phyloP scores from a whole-genome alignment of 2,888 invertebrate species.

The Acanthosepion lycidas region DNA sequence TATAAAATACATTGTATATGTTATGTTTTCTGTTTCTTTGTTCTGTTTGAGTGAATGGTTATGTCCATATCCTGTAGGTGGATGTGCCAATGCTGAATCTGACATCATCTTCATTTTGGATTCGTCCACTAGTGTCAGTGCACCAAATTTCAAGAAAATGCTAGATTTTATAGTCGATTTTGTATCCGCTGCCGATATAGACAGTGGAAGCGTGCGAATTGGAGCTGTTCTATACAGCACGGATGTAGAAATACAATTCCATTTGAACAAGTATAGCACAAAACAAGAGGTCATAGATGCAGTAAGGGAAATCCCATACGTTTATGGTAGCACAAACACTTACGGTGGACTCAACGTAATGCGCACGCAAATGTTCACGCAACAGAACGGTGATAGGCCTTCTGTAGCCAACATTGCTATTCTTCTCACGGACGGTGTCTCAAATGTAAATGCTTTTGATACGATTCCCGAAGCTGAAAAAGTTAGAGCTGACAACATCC shows the following conservation, averaged over 20 bases:
- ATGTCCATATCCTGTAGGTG: slow-evolving; percentile 41
- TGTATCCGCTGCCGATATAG: slow-evolving; percentile 56
- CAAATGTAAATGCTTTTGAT: slow-evolving; percentile 65
- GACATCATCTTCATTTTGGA: slow-evolving; percentile 69
- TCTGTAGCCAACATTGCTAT: slow-evolving; percentile 52
- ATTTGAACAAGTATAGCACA: slow-evolving; percentile 54
- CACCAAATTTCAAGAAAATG: slow-evolving; percentile 62
- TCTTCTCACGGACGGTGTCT: slow-evolving; percentile 52
- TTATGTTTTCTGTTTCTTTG: not conserved
- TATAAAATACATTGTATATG: no score
- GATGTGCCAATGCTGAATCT: slow-evolving; percentile 50
- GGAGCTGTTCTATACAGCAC: slow-evolving; percentile 61
- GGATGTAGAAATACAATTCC: slow-evolving; percentile 54
- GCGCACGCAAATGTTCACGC: slow-evolving; percentile 61
- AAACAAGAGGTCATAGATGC: slow-evolving; percentile 59
- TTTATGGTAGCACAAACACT: slow-evolving; percentile 69
- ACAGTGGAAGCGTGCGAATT: slow-evolving; percentile 58
- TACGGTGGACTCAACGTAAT: slow-evolving; percentile 66
- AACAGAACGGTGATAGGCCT: slow-evolving; percentile 63
- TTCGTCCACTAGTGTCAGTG: slow-evolving; percentile 67
- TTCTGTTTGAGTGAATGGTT: not conserved
- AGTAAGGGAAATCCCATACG: slow-evolving; percentile 61
- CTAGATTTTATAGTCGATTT: slow-evolving; percentile 59
- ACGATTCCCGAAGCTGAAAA: slow-evolving; percentile 66
- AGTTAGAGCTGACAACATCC: slow-evolving; percentile 52